Conservation (phyloP, 1,140 invertebrate species). For the Arctopsyche grandis region DNA sequence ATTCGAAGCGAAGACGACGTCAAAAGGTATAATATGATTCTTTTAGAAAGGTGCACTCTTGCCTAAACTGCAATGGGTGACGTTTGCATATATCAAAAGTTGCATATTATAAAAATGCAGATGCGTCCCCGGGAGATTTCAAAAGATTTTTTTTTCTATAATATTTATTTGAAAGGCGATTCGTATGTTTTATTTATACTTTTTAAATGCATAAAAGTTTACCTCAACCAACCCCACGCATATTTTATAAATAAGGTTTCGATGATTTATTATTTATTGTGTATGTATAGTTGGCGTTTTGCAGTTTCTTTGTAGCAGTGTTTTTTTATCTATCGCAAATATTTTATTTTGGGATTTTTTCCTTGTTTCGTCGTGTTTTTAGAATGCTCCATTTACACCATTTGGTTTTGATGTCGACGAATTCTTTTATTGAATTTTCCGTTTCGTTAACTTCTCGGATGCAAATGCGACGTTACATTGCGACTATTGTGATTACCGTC, state of each 20-base stretch:
- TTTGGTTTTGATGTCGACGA: too few species aligned
- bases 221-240: background rate
- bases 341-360: background rate
- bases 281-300: background rate
- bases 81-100: background rate
- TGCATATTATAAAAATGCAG: background rate
- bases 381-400: too few species aligned
- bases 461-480: too few species aligned
- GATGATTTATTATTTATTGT: slow-evolving; percentile 13
- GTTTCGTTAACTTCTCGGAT: too few species aligned
- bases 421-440: too few species aligned
- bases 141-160: background rate
- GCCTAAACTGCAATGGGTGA: background rate
- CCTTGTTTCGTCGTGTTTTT: too few species aligned
- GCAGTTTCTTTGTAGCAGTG: background rate
- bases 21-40: too few species aligned
- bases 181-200: background rate
- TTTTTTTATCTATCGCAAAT: slow-evolving; percentile 10
- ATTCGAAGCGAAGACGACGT: too few species aligned
- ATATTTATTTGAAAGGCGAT: background rate
- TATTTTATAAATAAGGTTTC: slow-evolving; percentile 14
- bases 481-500: too few species aligned
- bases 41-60: slow-evolving; percentile 11
- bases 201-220: background rate
- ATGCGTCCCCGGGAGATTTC: background rate